Base-by-base conservation (phyloP, 2,888 invertebrate species). In the Diarsia mendica region DNA sequence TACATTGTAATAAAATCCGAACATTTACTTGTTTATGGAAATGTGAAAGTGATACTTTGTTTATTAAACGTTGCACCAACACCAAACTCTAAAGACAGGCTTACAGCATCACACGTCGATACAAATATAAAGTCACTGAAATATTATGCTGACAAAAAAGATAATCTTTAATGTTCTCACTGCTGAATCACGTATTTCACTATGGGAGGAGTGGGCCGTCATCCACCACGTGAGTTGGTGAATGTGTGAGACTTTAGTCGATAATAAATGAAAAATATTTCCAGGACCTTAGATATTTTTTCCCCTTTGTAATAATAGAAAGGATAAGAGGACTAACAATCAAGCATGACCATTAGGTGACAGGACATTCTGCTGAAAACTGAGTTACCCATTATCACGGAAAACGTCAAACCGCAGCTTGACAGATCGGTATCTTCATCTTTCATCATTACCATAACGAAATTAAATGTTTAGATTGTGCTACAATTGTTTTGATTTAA, bases 21-120 rank as follows among this genome's bases (percentile, higher is more conserved):
- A 66, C 70, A 75, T 69, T 75, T 64, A 70, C 72, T 79, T 79
- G 28, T 83, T 79, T 72, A 75, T 72, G 44, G 67, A 65, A 71
- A 74, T 83, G 70, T 85, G 76, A 83, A 83, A 82, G 84, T 67
- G 13, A 61, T 68, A 67, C 51, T 69, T 80, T 58, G 70, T 73
- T 72, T 78, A 65, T 69, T 53, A 48, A 75, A 61, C 11, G 55
- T 71, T 69, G 65, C 67, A 48, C 11, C 60, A 33, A 63, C 33
- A 15, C 6, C 69, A 44, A 58, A 13, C 11, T 44, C 67, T 83
- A 67, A 39, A 53, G 46, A 15, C 60, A n/a, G 44, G 23, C 53
- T 64, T 23, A 28, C 60, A 75, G 44, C 53, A 53, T 68, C 75
- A 13, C 28, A 49, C 60, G 18, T 63, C 48, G 18, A 28, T 18